Evolutionary conservation across 2,113 vertebrate genomes (phyloP).

Genomic region (Prolemur simus): DNA sequence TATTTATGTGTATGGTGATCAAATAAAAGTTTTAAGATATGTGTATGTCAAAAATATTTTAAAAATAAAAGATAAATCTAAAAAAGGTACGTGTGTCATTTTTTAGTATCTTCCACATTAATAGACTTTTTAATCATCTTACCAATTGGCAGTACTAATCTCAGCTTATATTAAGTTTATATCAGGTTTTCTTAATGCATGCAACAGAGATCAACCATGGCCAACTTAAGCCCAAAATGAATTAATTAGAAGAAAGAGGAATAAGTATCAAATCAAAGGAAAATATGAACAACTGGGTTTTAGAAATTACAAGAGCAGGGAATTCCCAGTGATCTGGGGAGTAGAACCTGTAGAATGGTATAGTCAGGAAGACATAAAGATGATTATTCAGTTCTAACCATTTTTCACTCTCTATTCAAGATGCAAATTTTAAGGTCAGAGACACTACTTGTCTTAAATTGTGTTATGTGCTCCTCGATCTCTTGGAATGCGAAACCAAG

Average conservation of each 20-base stretch:
- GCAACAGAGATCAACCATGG: neutral
- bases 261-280: neutral
- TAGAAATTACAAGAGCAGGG: neutral
- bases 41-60: too few relatives aligned
- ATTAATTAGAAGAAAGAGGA: neutral
- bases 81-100: neutral
- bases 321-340: neutral
- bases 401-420: neutral
- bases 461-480: neutral
- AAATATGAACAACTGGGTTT: neutral
- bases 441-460: neutral
- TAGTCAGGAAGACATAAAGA: neutral
- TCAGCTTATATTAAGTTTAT: neutral
- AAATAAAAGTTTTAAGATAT: constrained; percentile 15
- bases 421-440: neutral
- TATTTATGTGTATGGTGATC: neutral
- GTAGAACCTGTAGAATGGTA: neutral
- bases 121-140: neutral
- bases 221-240: neutral
- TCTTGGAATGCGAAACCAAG: neutral
- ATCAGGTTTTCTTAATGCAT: neutral
- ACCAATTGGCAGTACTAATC: neutral
- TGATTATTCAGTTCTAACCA: neutral
- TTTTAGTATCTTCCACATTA: neutral
- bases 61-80: too few relatives aligned